Evolutionary conservation across 2,113 vertebrate species (phyloP).

Genomic region (Xiphophorus couchianus): DNA sequence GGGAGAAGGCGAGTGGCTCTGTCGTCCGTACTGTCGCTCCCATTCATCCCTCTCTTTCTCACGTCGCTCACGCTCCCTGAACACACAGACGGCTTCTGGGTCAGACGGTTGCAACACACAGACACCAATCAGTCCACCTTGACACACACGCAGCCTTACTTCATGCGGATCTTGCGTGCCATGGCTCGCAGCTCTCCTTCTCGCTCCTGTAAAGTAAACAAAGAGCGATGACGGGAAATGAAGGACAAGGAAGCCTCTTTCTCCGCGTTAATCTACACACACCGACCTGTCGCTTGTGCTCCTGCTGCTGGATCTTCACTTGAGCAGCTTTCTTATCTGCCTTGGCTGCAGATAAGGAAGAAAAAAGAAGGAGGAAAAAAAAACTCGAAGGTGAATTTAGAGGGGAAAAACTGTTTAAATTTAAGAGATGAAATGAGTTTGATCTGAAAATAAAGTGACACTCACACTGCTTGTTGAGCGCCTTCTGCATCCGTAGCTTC

Average conservation of each 20-base stretch:
- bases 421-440: background rate
- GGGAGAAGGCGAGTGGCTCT: constrained; percentile 90
- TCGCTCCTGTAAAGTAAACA: constrained; percentile 83
- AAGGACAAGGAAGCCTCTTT: background rate
- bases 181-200: constrained; percentile 93
- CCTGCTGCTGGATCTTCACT: constrained; percentile 92
- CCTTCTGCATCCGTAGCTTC: constrained; percentile 93
- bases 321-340: constrained; percentile 94
- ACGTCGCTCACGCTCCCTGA: constrained; percentile 89
- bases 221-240: background rate
- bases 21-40: constrained; percentile 90
- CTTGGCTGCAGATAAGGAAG: constrained; percentile 81
- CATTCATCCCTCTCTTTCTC: constrained; percentile 94
- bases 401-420: background rate
- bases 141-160: constrained; percentile 79
- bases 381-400: background rate
- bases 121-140: constrained; percentile 30
- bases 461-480: constrained; percentile 93
- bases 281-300: constrained; percentile 89
- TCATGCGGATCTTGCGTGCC: constrained; percentile 96
- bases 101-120: constrained; percentile 48
- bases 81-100: constrained; percentile 28
- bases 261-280: background rate
- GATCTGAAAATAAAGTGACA: constrained; percentile 3
- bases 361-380: background rate